Base-by-base conservation (phyloP, 2,888 invertebrate genomes). In the Phasia obesa region DNA sequence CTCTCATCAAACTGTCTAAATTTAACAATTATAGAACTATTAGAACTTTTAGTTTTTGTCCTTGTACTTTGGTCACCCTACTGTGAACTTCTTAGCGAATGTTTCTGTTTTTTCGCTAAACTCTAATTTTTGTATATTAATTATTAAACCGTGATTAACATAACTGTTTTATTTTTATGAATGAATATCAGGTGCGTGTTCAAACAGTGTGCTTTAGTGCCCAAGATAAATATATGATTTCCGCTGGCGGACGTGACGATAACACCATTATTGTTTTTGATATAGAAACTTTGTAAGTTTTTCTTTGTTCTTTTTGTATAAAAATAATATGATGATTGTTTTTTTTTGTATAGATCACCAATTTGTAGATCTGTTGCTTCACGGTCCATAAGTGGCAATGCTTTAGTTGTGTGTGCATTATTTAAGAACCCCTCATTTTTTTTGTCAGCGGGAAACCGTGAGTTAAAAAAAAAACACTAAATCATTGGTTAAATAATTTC, bases 241-340 rank as follows among this genome's bases (percentile, higher is more conserved):
- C 97, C 0, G 93, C 98, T 47, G 98, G 98, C 0, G 98, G 98
- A 0, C 94, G 95, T 79, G 98, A 98, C 91, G 98, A 98, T 90
- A 97, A 97, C 42, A 95, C 95, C 85, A 94, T 98, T 44, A 95
- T 97, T 53, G 94, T 98, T 1, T 98, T 96, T 94, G 95, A 97
- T 89, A 93, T 97, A 84, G 91, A 92, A 44, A 93, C 92, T 1
- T 87, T 87, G 91, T 91, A 85, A 84, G 87, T 85, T 11, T 21
- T 42, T 44, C 11, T 15, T 17, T 47, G 6, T 4, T 47, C 6
- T 19, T 1, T 5, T 47, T 5, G n/a, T 47, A 1, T 17, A 4
- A 47, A 47, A 42, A 42, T 42, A 9, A 47, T n/a, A 17, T 17
- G 3, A 44, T 44, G 5, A 4, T 65, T 25, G 35, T 47, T 19